A percentile compares a stretch with the other conserved stretches of the same genome.
Conservation (phyloP, 2,113 vertebrate species). For the Chionodraco myersi region DNA sequence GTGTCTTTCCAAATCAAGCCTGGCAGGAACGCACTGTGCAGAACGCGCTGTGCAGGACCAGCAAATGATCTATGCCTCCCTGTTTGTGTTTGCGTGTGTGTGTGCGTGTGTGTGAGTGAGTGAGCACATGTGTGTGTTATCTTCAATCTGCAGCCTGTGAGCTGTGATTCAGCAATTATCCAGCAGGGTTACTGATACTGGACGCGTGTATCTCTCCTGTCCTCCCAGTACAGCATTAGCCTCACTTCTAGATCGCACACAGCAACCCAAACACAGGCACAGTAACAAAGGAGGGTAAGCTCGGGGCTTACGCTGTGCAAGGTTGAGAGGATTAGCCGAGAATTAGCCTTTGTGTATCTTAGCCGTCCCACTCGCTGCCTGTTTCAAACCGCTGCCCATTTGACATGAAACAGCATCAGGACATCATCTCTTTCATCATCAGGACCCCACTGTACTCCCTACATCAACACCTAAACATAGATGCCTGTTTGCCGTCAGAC, state of each 20-base stretch:
- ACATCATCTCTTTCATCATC: neutral
- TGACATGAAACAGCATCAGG: constrained; percentile 37
- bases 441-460: constrained; percentile 23
- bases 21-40: constrained; percentile 52
- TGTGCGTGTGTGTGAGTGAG: constrained; percentile 8
- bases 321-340: constrained; percentile 64
- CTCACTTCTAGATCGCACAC: constrained; percentile 63
- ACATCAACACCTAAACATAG: constrained; percentile 49
- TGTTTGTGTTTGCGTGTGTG: constrained; percentile 58
- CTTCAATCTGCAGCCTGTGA: constrained; percentile 71
- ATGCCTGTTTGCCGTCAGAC: constrained; percentile 35
- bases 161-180: constrained; percentile 73
- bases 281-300: constrained; percentile 54
- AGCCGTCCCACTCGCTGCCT: constrained; percentile 61
- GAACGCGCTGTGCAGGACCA: constrained; percentile 48
- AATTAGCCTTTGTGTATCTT: constrained; percentile 71
- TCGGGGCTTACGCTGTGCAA: constrained; percentile 44
- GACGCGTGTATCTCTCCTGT: constrained; percentile 41
- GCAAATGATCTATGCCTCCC: constrained; percentile 64
- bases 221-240: constrained; percentile 64
- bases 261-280: constrained; percentile 49
- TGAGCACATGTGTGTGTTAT: constrained; percentile 51
- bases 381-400: constrained; percentile 51
- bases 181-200: constrained; percentile 63
- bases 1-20: constrained; percentile 53